phyloP scores from a whole-genome alignment of 1,140 invertebrate genomes.

The Drosophila lacertosa region DNA sequence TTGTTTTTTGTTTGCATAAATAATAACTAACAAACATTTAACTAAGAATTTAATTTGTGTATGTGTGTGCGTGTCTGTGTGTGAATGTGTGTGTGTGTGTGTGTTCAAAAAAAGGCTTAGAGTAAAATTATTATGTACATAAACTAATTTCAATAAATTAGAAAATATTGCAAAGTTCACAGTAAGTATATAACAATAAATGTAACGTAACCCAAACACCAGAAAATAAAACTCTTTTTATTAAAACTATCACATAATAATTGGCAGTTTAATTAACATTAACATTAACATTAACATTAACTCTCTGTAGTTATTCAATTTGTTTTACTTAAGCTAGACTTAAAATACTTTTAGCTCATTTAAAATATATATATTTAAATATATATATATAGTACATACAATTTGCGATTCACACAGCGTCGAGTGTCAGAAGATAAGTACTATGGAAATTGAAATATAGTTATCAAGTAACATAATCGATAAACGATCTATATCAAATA shows the following conservation, averaged over 20 bases:
- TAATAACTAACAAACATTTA: constrained; percentile 82
- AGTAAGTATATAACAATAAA: constrained; percentile 59
- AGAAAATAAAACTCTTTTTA: constrained; percentile 61
- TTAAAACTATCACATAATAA: constrained; percentile 82
- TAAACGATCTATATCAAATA: constrained; percentile 61
- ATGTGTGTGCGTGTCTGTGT: constrained; percentile 11
- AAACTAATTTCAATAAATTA: constrained; percentile 77
- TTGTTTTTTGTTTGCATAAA: constrained; percentile 62
- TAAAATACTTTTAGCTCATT: constrained; percentile 12
- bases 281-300: constrained; percentile 58
- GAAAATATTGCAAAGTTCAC: constrained; percentile 74
- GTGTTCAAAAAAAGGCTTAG: constrained; percentile 47
- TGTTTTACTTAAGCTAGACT: constrained; percentile 36
- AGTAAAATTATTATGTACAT: constrained; percentile 56
- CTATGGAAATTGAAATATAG: constrained; percentile 17
- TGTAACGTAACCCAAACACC: constrained; percentile 77
- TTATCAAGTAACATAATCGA: constrained; percentile 19
- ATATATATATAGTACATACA: constrained; percentile 50
- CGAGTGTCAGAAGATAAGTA: constrained; percentile 21
- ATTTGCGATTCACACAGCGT: constrained; percentile 22
- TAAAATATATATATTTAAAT: not conserved
- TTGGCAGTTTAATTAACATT: constrained; percentile 76
- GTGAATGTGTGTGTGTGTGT: constrained; percentile 10
- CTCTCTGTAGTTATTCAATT: constrained; percentile 46
- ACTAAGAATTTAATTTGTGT: constrained; percentile 57